Evolutionary conservation across 2,888 invertebrate species (phyloP).

Genomic region (Lycocerus yunnanus): DNA sequence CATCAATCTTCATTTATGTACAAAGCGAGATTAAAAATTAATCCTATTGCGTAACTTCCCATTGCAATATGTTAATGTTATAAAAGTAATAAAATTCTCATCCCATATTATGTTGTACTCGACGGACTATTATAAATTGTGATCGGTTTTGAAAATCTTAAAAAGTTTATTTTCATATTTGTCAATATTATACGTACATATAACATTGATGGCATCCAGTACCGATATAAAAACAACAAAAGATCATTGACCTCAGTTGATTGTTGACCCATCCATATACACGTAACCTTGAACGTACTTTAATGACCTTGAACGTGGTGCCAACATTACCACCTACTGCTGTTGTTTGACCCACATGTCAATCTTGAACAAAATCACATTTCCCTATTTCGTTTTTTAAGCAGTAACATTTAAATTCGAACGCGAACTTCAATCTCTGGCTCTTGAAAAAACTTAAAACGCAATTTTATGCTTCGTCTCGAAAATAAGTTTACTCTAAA

Average conservation of each 20-base stretch:
- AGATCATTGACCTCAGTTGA: constrained; percentile 29
- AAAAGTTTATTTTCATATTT: background rate
- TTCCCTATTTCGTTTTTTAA: constrained; percentile 3
- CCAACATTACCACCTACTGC: constrained; percentile 45
- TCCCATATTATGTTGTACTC: background rate
- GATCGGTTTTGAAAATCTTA: background rate
- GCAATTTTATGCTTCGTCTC: background rate
- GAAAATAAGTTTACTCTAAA: background rate
- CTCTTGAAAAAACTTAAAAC: background rate
- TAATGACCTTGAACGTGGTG: constrained; percentile 47
- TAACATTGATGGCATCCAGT: constrained; percentile 15
- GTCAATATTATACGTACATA: background rate
- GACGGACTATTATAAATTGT: background rate
- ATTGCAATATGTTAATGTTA: background rate
- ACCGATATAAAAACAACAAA: constrained; percentile 28
- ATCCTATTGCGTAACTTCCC: background rate
- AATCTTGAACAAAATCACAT: constrained; percentile 20
- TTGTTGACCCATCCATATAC: constrained; percentile 41
- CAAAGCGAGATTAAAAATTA: background rate
- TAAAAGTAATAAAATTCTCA: background rate
- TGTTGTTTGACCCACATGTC: constrained; percentile 43
- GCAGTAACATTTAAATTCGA: background rate
- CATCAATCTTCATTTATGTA: background rate
- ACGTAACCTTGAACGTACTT: constrained; percentile 43
- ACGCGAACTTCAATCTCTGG: background rate